Evolutionary conservation across 2,113 vertebrate genomes (phyloP).

Genomic region (Melanocharis versteri): DNA sequence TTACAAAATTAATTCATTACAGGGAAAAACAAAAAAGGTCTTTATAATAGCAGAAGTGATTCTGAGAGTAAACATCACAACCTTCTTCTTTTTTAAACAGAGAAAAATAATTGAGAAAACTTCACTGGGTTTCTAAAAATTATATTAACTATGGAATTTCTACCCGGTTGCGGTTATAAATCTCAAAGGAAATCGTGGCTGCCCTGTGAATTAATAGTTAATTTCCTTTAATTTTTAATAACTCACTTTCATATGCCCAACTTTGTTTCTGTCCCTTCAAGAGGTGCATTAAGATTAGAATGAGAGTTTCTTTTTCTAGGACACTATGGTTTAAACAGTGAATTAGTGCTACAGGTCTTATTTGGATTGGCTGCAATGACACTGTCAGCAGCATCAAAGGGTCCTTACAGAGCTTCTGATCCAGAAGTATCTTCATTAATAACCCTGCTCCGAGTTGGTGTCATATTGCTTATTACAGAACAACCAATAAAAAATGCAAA

Average conservation of each 20-base stretch:
- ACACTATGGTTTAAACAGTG: background rate
- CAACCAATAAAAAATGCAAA: background rate
- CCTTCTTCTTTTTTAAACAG: background rate
- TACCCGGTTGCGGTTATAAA: background rate
- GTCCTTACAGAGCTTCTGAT: background rate
- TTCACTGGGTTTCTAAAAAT: background rate
- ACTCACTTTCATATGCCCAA: background rate
- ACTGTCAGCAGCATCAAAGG: background rate
- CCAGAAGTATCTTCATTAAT: slow-evolving; percentile 10
- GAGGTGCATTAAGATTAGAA: background rate
- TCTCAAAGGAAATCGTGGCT: background rate
- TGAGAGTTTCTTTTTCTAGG: background rate
- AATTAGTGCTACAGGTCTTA: background rate
- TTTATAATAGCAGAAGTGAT: background rate
- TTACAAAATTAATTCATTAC: background rate
- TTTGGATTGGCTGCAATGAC: background rate
- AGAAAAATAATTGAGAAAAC: background rate
- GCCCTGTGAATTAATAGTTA: background rate
- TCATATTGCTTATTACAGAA: slow-evolving; percentile 17
- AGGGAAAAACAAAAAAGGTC: accelerated
- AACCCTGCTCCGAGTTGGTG: background rate
- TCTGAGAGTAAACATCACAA: background rate
- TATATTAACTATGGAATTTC: background rate
- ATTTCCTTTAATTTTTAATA: slow-evolving; percentile 21
- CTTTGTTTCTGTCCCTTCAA: background rate